Evolutionary conservation across 2,888 invertebrate species (phyloP).

Genomic region (Marasmarcha lunaedactyla): DNA sequence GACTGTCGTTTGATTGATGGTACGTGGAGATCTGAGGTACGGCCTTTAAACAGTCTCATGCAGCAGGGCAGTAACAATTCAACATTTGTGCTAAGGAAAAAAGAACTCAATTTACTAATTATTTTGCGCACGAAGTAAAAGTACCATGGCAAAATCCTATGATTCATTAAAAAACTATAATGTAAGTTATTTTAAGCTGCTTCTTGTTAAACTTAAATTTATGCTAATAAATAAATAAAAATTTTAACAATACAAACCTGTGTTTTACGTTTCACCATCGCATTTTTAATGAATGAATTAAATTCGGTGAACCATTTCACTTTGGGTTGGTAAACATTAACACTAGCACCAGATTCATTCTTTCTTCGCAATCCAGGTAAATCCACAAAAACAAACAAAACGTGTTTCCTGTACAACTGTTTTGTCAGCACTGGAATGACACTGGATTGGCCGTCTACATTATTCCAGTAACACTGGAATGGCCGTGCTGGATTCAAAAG

Average conservation of each 20-base stretch:
- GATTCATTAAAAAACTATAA: slow-evolving; percentile 1
- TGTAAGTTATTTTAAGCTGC: no score
- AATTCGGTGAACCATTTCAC: slow-evolving; percentile 16
- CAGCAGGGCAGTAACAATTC: slow-evolving; percentile 7
- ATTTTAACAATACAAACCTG: slow-evolving; percentile 7
- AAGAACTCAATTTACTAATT: slow-evolving; percentile 11
- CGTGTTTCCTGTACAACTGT: no score
- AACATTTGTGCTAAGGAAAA: slow-evolving; percentile 4
- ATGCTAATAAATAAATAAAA: neutral
- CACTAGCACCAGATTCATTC: slow-evolving; percentile 17
- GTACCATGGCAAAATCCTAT: slow-evolving; percentile 10
- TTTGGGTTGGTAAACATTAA: slow-evolving; percentile 15
- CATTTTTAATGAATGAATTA: slow-evolving; percentile 14
- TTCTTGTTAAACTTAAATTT: neutral
- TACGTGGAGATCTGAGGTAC: slow-evolving; percentile 6
- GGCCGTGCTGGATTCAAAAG: no score
- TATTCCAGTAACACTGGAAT: no score
- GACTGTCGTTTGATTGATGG: slow-evolving; percentile 7
- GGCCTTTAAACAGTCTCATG: slow-evolving; percentile 6
- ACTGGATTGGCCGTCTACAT: no score
- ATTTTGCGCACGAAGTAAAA: slow-evolving; percentile 10
- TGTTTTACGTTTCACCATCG: slow-evolving; percentile 11
- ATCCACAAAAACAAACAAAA: no score
- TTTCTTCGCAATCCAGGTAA: no score
- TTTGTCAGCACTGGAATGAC: no score